phyloP scores from a whole-genome alignment of 2,113 vertebrate species.

The Tupaia tana region DNA sequence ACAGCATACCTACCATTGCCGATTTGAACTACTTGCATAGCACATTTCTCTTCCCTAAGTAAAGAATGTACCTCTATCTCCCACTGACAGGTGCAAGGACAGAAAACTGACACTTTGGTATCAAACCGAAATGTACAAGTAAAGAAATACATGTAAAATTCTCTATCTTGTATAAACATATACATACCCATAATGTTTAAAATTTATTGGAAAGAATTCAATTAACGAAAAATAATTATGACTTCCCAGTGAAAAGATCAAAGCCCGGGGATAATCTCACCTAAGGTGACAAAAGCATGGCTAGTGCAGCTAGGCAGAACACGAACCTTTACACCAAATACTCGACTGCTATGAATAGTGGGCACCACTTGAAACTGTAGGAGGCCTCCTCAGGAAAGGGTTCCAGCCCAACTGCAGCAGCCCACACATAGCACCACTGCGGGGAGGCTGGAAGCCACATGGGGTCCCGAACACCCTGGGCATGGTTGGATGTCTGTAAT shows the following conservation, averaged over 20 bases:
- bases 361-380: background rate
- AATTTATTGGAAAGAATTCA: background rate
- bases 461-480: too few relatives aligned
- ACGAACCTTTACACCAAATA: background rate
- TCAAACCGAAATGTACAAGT: background rate
- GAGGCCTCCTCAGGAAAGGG: background rate
- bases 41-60: background rate
- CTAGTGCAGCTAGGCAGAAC: background rate
- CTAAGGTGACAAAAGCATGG: conserved; percentile 8
- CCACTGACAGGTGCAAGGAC: background rate
- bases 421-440: too few relatives aligned
- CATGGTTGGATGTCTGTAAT: too few relatives aligned
- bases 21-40: background rate
- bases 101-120: conserved; percentile 6
- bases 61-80: background rate
- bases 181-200: background rate
- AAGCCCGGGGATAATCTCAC: background rate
- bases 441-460: too few relatives aligned
- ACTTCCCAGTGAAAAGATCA: background rate
- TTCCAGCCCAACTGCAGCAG: background rate
- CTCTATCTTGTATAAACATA: background rate
- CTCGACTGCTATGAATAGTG: background rate
- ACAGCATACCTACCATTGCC: background rate
- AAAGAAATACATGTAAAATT: background rate
- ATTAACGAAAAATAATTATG: conserved; percentile 37